These are phyloP conservation scores for Synchiropus splendidus DNA, from an alignment of 2,113 vertebrate species.

Conservation along the genomic window DNA sequence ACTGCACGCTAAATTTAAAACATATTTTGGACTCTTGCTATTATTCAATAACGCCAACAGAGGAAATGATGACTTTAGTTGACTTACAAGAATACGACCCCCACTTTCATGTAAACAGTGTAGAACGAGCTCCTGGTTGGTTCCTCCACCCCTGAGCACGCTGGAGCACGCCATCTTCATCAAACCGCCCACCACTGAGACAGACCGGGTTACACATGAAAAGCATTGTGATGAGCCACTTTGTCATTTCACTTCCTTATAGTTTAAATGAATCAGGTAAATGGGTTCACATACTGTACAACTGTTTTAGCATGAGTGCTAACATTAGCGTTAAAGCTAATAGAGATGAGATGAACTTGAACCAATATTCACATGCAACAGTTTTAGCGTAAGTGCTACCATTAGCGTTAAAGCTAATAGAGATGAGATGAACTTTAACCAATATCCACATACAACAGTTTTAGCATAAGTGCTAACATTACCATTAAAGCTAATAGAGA, in stretches of 20 bases:
- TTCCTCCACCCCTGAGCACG: slow-evolving; percentile 85
- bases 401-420: too few relatives aligned
- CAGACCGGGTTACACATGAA: neutral
- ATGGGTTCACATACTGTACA: too few relatives aligned
- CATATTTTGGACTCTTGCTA: neutral
- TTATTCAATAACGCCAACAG: neutral
- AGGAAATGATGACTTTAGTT: neutral
- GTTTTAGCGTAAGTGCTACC: neutral
- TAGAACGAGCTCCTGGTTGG: slow-evolving; percentile 89
- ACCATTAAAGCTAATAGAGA: too few relatives aligned
- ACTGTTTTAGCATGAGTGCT: neutral
- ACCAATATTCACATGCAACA: too few relatives aligned
- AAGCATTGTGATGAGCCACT: neutral
- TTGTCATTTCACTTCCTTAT: too few relatives aligned
- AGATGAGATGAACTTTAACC: too few relatives aligned
- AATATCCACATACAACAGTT: too few relatives aligned
- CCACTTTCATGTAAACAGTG: slow-evolving; percentile 87
- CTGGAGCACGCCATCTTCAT: slow-evolving; percentile 88
- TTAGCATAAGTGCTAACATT: neutral
- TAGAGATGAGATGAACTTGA: too few relatives aligned
- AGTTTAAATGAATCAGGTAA: too few relatives aligned
- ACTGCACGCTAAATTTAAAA: too few relatives aligned
- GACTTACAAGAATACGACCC: slow-evolving; percentile 84
- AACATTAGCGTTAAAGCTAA: too few relatives aligned
- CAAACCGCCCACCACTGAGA: slow-evolving; percentile 73